These are phyloP conservation scores for Agrochola circellaris DNA, from an alignment of 2,888 invertebrate species.

Conservation along the genomic window DNA sequence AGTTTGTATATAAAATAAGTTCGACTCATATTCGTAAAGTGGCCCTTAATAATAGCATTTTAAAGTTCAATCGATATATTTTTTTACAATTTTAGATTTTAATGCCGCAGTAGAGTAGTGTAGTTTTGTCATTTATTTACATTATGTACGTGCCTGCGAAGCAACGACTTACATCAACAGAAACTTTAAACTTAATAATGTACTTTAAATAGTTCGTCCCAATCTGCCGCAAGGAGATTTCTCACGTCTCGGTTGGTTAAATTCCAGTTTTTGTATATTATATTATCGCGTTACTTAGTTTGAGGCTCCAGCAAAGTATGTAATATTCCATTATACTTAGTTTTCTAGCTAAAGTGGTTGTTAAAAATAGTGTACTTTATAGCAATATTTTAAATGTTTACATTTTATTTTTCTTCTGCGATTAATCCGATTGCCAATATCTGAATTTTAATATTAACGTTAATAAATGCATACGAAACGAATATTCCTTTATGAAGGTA, in stretches of 20 bases:
- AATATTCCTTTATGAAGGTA: slow-evolving; percentile 6
- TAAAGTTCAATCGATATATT: slow-evolving; percentile 40
- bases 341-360: slow-evolving; percentile 30
- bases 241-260: slow-evolving; percentile 27
- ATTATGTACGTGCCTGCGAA: slow-evolving; percentile 29
- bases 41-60: slow-evolving; percentile 34
- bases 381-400: slow-evolving; percentile 5
- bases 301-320: slow-evolving; percentile 24
- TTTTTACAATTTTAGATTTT: slow-evolving; percentile 50
- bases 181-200: slow-evolving; percentile 40
- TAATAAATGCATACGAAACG: neutral
- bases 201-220: slow-evolving; percentile 47
- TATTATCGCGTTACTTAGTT: slow-evolving; percentile 17
- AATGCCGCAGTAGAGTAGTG: slow-evolving; percentile 36
- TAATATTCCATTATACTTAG: slow-evolving; percentile 39
- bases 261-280: slow-evolving; percentile 15
- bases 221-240: slow-evolving; percentile 1
- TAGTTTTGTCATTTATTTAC: slow-evolving; percentile 29
- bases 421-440: slow-evolving; percentile 33
- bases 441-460: slow-evolving; percentile 31
- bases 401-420: neutral
- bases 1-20: slow-evolving; percentile 32
- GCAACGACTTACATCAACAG: slow-evolving; percentile 35
- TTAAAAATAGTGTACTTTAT: slow-evolving; percentile 31
- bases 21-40: slow-evolving; percentile 31